Conservation (phyloP, 2,888 invertebrate species). For the Smittia aterrima region DNA sequence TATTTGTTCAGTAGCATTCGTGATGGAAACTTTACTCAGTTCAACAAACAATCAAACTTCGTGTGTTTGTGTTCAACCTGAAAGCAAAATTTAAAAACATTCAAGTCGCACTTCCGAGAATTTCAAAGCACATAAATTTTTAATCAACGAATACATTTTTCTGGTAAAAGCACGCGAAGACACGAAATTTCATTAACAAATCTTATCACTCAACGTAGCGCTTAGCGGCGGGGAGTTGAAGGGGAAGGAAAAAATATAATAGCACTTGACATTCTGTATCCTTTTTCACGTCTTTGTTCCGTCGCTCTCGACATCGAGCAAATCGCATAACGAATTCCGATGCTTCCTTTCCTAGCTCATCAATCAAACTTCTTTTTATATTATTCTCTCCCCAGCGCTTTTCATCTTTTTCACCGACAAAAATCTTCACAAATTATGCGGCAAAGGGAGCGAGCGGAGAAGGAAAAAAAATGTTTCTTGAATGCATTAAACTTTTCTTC, state of each 20-base stretch:
- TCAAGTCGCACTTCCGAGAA: too few relatives aligned
- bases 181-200: not conserved
- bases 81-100: too few relatives aligned
- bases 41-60: too few relatives aligned
- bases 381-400: not conserved
- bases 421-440: constrained; percentile 5
- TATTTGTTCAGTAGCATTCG: too few relatives aligned
- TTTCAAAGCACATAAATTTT: not conserved
- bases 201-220: not conserved
- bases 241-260: constrained; percentile 27
- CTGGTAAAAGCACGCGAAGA: not conserved
- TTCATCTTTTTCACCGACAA: not conserved
- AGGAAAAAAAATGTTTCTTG: not conserved
- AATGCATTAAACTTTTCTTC: constrained; percentile 4
- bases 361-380: constrained; percentile 17
- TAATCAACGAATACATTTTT: constrained; percentile 21
- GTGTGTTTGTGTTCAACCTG: too few relatives aligned
- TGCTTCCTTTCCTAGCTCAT: constrained; percentile 23
- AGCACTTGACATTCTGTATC: constrained; percentile 32
- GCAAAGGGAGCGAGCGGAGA: not conserved
- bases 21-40: too few relatives aligned
- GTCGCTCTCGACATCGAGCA: not conserved
- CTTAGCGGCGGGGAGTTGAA: constrained; percentile 6
- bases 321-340: constrained; percentile 28
- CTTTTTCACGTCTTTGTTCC: constrained; percentile 8